A percentile compares a stretch with the other conserved stretches of the same genome.
phyloP scores from a whole-genome alignment of 2,113 vertebrate species.

The Cyprinodon variegatus region DNA sequence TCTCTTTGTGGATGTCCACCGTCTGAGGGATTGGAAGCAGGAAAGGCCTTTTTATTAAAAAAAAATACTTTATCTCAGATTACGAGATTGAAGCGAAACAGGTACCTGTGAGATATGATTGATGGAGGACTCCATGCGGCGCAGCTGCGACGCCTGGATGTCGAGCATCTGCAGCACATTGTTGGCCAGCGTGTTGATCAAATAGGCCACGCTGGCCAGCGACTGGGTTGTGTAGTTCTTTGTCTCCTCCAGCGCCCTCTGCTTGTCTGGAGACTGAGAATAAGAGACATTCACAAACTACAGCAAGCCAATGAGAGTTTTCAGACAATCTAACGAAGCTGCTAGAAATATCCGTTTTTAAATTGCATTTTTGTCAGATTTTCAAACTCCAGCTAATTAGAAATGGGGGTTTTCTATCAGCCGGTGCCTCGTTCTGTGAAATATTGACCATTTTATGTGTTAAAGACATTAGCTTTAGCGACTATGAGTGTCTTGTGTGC shows the following conservation, averaged over 20 bases:
- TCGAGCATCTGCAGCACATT: constrained; percentile 99
- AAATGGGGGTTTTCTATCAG: too few relatives aligned
- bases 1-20: constrained; percentile 99
- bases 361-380: too few relatives aligned
- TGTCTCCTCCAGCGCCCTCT: constrained; percentile 97
- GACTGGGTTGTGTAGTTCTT: constrained; percentile 99
- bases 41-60: background rate
- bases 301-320: background rate
- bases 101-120: constrained; percentile 98
- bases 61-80: background rate
- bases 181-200: constrained; percentile 99
- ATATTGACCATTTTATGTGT: too few relatives aligned
- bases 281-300: background rate
- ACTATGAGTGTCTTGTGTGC: too few relatives aligned
- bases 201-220: constrained; percentile 96
- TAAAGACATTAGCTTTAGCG: too few relatives aligned
- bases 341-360: too few relatives aligned
- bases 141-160: constrained; percentile 97
- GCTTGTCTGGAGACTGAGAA: constrained; percentile 91
- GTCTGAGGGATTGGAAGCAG: constrained; percentile 78
- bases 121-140: constrained; percentile 99
- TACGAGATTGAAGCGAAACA: too few relatives aligned
- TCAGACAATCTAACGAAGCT: too few relatives aligned
- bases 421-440: too few relatives aligned
- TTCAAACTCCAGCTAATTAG: too few relatives aligned